phyloP scores from a whole-genome alignment of 2,888 invertebrate genomes.

The Nemurella pictetii region DNA sequence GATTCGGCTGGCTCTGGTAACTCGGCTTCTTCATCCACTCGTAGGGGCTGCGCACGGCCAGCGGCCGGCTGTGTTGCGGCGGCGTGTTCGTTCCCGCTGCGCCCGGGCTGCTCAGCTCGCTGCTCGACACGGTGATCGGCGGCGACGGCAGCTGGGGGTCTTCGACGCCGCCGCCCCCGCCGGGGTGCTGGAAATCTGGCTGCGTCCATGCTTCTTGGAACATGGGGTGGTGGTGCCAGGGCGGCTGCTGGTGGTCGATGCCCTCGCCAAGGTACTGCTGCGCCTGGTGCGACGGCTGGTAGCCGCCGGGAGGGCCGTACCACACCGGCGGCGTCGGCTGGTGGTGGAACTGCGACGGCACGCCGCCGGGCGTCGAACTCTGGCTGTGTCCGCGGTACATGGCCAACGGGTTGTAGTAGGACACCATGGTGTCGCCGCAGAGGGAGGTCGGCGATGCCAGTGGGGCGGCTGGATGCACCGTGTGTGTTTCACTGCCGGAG shows the following conservation, averaged over 20 bases:
- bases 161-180: constrained; percentile 45
- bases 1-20: constrained; percentile 81
- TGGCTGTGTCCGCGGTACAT: constrained; percentile 67
- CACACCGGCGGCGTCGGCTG: constrained; percentile 49
- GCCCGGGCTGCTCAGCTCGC: constrained; percentile 65
- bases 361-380: constrained; percentile 50
- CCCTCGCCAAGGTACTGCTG: constrained; percentile 43
- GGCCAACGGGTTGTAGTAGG: constrained; percentile 70
- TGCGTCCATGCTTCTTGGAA: constrained; percentile 41
- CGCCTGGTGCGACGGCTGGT: constrained; percentile 58
- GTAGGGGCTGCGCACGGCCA: constrained; percentile 77
- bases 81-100: constrained; percentile 50
- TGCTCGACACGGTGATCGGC: constrained; percentile 61
- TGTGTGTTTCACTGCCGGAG: too few relatives aligned
- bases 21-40: constrained; percentile 93
- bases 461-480: not conserved
- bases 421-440: constrained; percentile 61
- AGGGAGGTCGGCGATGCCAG: not conserved
- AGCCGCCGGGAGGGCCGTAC: constrained; percentile 56
- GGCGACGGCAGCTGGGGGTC: constrained; percentile 56
- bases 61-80: constrained; percentile 58
- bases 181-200: constrained; percentile 42
- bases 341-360: constrained; percentile 35
- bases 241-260: constrained; percentile 39
- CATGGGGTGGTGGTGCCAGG: constrained; percentile 39